Percentiles rank a stretch among this genome's conserved stretches.
Evolutionary conservation across 1,140 invertebrate species (phyloP).

Genomic region (Drepana arcuata): DNA sequence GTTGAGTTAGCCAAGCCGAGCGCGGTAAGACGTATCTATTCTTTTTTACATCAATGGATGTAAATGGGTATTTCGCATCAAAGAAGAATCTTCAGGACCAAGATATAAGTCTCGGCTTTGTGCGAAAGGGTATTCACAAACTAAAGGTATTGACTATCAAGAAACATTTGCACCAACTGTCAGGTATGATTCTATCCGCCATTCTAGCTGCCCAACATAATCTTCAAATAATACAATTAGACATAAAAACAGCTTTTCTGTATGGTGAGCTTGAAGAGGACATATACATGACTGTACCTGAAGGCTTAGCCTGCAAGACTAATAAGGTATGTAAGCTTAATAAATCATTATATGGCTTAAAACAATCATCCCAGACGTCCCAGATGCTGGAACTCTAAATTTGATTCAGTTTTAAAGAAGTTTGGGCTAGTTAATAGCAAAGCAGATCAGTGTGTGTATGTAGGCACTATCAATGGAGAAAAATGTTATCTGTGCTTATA

Average conservation of each 20-base stretch:
- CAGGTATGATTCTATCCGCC: slow-evolving; percentile 26
- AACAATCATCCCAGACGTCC: slow-evolving; percentile 53
- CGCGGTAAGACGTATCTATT: too few relatives aligned
- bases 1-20: too few relatives aligned
- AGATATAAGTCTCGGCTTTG: slow-evolving; percentile 18
- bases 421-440: slow-evolving; percentile 34
- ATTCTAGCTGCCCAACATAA: slow-evolving; percentile 18
- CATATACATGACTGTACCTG: slow-evolving; percentile 25
- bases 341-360: slow-evolving; percentile 52
- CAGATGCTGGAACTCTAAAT: slow-evolving; percentile 38
- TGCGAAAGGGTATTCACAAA: slow-evolving; percentile 24
- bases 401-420: slow-evolving; percentile 24
- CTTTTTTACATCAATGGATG: too few relatives aligned
- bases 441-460: slow-evolving; percentile 50
- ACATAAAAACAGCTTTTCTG: slow-evolving; percentile 29
- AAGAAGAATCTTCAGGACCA: slow-evolving; percentile 20
- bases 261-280: slow-evolving; percentile 21
- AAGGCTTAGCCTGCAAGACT: slow-evolving; percentile 9
- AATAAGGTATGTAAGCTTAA: slow-evolving; percentile 35
- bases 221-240: slow-evolving; percentile 21
- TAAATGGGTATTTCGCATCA: slow-evolving; percentile 47
- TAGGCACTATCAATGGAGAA: slow-evolving; percentile 13
- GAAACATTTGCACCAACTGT: slow-evolving; percentile 23
- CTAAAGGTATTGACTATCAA: slow-evolving; percentile 26
- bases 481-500: slow-evolving; percentile 49